Evolutionary conservation across 2,797 vertebrate species (phyloP).

Genomic region (Anas acuta): DNA sequence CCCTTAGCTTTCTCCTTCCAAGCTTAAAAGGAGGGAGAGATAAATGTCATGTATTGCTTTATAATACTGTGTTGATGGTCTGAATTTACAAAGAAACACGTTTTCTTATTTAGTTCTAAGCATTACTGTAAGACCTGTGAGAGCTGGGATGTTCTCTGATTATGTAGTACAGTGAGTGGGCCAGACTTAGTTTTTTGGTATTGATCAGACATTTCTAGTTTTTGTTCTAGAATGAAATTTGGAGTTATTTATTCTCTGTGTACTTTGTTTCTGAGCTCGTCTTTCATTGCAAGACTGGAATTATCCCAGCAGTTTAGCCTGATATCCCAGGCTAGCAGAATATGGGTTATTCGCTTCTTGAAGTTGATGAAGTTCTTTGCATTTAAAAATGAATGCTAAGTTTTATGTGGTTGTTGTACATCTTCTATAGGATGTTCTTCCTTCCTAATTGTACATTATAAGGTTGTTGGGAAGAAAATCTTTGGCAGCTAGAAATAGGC

Average conservation of each 20-base stretch:
- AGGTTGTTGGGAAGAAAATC: not conserved
- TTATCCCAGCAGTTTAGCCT: not conserved
- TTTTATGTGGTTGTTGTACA: not conserved
- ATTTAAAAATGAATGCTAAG: not conserved
- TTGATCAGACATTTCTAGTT: not conserved
- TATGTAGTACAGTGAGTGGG: not conserved
- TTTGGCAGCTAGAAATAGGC: not conserved
- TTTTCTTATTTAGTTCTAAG: not conserved
- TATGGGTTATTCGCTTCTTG: not conserved
- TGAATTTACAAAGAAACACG: not conserved
- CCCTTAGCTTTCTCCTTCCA: not conserved
- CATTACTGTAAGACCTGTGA: not conserved
- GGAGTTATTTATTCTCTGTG: not conserved
- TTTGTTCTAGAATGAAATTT: not conserved
- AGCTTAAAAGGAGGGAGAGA: not conserved
- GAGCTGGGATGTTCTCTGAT: not conserved
- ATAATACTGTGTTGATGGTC: not conserved
- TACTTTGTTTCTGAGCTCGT: not conserved
- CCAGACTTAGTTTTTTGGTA: not conserved
- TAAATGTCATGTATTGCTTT: not conserved
- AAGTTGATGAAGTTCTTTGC: not conserved
- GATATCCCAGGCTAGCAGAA: not conserved
- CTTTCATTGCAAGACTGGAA: not conserved
- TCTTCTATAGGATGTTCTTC: not conserved
- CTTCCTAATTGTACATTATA: not conserved